Evolutionary conservation across 2,797 vertebrate species (phyloP).

Genomic region (Manis crassicaudata): DNA sequence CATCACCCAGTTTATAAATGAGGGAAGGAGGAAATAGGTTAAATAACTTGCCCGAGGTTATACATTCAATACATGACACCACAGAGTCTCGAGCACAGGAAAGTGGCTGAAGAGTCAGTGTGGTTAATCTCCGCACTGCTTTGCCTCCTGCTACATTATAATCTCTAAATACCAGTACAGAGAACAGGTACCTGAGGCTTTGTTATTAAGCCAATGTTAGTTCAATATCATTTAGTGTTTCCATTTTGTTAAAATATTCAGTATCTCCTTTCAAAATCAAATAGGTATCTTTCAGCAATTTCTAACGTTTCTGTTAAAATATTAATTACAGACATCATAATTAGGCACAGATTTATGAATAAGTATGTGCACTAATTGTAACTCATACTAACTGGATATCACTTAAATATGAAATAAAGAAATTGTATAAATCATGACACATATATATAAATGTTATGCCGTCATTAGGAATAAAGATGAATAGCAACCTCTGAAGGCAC

Average conservation of each 20-base stretch:
- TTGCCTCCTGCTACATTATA: background rate
- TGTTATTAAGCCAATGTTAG: background rate
- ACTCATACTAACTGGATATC: background rate
- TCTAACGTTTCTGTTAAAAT: background rate
- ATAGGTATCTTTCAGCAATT: background rate
- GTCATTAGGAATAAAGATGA: background rate
- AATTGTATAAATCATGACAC: background rate
- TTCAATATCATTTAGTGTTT: background rate
- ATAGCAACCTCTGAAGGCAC: background rate
- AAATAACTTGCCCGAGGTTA: background rate
- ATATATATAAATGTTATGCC: background rate
- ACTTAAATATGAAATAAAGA: background rate
- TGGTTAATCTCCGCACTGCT: fast-evolving
- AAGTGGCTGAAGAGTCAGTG: background rate
- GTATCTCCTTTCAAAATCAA: background rate
- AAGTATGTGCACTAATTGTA: background rate
- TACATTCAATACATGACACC: background rate
- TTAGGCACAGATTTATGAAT: background rate
- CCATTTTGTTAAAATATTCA: background rate
- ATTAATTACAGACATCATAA: background rate
- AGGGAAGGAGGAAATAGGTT: background rate
- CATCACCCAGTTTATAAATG: background rate
- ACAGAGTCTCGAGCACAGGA: background rate
- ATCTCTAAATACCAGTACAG: background rate
- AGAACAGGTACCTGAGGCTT: background rate